phyloP scores from a whole-genome alignment of 1,140 invertebrate species.

The Ylistrum balloti region DNA sequence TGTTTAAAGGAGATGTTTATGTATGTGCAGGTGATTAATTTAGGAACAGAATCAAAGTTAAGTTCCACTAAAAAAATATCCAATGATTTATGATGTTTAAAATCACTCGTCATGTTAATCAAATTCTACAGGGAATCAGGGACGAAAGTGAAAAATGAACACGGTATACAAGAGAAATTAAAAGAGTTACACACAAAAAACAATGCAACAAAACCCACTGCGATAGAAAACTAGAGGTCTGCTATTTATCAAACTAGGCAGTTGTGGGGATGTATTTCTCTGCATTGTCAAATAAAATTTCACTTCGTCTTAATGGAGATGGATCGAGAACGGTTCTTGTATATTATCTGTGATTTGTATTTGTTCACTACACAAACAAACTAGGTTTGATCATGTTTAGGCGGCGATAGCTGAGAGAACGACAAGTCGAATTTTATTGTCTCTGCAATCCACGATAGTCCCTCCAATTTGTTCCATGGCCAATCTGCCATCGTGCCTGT shows the following conservation, averaged over 20 bases:
- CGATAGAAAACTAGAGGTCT: not conserved
- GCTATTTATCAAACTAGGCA: not conserved
- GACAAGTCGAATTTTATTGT: not conserved
- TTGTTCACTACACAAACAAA: not conserved
- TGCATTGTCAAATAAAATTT: constrained; percentile 23
- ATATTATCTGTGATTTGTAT: not conserved
- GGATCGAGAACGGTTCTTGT: not conserved
- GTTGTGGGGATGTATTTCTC: not conserved
- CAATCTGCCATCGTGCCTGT: constrained; percentile 14
- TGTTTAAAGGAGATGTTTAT: too few relatives aligned
- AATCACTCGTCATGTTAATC: too few relatives aligned
- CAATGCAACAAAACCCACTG: not conserved
- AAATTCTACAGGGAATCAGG: not conserved
- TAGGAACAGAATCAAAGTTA: not conserved
- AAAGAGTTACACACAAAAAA: not conserved
- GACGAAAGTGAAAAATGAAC: not conserved
- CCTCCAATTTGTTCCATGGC: not conserved
- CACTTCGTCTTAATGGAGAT: not conserved
- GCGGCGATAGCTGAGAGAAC: not conserved
- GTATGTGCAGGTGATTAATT: not conserved
- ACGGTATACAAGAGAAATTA: too few relatives aligned
- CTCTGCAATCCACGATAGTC: not conserved
- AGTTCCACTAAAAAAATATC: not conserved
- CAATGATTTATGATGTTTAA: too few relatives aligned
- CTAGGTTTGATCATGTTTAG: constrained; percentile 2